These are phyloP conservation scores for Octonoba sinensis DNA, from an alignment of 2,888 invertebrate species.

Conservation along the genomic window DNA sequence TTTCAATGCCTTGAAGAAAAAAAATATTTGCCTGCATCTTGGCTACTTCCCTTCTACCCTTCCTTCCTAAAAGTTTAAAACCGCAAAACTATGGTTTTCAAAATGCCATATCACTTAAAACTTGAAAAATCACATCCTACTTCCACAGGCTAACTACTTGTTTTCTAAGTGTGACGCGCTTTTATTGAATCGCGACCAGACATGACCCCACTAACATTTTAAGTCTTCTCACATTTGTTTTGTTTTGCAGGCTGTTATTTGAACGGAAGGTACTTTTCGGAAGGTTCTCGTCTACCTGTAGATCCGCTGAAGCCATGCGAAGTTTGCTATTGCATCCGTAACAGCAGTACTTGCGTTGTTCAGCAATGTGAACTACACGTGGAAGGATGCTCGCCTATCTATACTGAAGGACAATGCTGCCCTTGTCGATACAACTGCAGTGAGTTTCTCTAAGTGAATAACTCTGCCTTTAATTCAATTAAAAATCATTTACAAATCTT, in stretches of 20 bases:
- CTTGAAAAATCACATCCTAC: too few relatives aligned
- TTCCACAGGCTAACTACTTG: too few relatives aligned
- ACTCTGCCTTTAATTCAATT: neutral
- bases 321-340: conserved; percentile 93
- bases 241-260: conserved; percentile 81
- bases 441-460: conserved; percentile 73
- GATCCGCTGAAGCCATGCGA: conserved; percentile 91
- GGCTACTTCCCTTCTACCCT: too few relatives aligned
- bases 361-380: conserved; percentile 94
- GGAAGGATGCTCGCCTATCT: conserved; percentile 90
- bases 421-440: conserved; percentile 93
- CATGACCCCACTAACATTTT: too few relatives aligned
- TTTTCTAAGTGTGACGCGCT: too few relatives aligned
- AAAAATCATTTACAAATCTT: neutral
- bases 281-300: conserved; percentile 86
- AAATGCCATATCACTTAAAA: too few relatives aligned
- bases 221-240: too few relatives aligned
- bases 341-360: conserved; percentile 93
- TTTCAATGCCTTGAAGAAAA: too few relatives aligned
- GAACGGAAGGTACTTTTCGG: conserved; percentile 85
- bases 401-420: conserved; percentile 90
- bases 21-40: too few relatives aligned
- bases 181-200: too few relatives aligned
- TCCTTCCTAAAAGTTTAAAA: too few relatives aligned
- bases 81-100: too few relatives aligned